These are phyloP conservation scores for Sciurus carolinensis DNA, from an alignment of 2,797 vertebrate genomes.

Conservation along the genomic window DNA sequence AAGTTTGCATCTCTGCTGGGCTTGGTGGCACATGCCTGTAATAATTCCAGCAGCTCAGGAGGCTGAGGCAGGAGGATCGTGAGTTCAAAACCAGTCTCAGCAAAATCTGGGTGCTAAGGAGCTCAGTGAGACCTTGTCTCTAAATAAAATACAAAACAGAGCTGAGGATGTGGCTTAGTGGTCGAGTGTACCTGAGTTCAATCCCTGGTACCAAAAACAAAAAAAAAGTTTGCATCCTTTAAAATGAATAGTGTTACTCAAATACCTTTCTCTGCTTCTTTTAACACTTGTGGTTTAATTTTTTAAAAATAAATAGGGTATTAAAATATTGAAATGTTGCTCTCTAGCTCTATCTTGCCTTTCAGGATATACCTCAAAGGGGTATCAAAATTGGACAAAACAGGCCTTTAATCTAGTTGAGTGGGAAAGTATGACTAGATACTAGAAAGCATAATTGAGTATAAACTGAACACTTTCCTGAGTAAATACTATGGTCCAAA, in stretches of 20 bases:
- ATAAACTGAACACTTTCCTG: constrained; percentile 3
- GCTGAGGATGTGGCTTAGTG: too few relatives aligned
- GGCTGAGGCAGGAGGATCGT: too few relatives aligned
- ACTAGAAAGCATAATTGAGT: constrained; percentile 1
- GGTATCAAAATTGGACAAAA: neutral
- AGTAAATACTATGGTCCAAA: constrained; percentile 7
- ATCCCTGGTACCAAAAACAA: too few relatives aligned
- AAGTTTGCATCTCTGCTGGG: neutral
- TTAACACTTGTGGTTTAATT: constrained; percentile 41
- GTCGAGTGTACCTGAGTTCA: too few relatives aligned
- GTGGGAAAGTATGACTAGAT: neutral
- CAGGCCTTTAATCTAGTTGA: constrained; percentile 30
- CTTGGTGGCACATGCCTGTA: too few relatives aligned
- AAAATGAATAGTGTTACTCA: neutral
- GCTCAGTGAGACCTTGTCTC: too few relatives aligned
- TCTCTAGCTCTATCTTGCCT: neutral
- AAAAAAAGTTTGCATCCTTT: constrained; percentile 5
- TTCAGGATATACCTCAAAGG: constrained; percentile 39
- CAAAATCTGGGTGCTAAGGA: too few relatives aligned
- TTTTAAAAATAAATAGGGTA: constrained; percentile 27
- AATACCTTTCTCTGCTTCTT: neutral
- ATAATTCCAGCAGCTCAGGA: too few relatives aligned
- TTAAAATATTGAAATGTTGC: constrained; percentile 51
- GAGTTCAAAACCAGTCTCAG: too few relatives aligned
- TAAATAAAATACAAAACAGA: too few relatives aligned